Evolutionary conservation across 2,888 invertebrate genomes (phyloP).

Genomic region (Arrhopalites spinosus): DNA sequence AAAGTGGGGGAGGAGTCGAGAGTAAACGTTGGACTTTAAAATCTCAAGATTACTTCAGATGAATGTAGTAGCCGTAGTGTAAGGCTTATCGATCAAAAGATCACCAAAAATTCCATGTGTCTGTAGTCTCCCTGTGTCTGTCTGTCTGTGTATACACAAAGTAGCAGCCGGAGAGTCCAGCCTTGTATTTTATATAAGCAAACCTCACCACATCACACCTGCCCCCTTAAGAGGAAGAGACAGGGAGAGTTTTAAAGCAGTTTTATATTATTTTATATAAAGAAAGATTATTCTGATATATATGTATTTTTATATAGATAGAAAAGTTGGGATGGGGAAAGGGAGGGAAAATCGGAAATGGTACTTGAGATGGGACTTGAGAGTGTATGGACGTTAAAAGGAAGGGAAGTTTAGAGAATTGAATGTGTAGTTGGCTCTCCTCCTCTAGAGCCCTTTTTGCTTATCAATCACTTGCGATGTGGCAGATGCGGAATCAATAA

Average conservation of each 20-base stretch:
- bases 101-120: conserved; percentile 4
- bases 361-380: background rate
- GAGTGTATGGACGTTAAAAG: background rate
- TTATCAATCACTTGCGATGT: conserved; percentile 31
- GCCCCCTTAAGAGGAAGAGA: too few species aligned
- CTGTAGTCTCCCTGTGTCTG: too few species aligned
- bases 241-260: too few species aligned
- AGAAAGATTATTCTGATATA: too few species aligned
- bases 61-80: background rate
- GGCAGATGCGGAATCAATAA: conserved; percentile 33
- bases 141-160: too few species aligned
- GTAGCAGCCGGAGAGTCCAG: too few species aligned
- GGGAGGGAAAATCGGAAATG: background rate
- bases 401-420: conserved; percentile 18
- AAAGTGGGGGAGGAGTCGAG: conserved; percentile 32
- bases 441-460: conserved; percentile 14
- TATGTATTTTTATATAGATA: too few species aligned
- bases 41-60: conserved; percentile 29
- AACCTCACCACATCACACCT: too few species aligned
- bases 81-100: conserved; percentile 38
- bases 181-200: too few species aligned
- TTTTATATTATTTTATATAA: too few species aligned
- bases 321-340: too few species aligned
- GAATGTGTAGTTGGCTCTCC: conserved; percentile 26
- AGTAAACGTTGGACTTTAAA: conserved; percentile 30